Evolutionary conservation across 2,888 invertebrate species (phyloP).

Genomic region (Clivina fossor): DNA sequence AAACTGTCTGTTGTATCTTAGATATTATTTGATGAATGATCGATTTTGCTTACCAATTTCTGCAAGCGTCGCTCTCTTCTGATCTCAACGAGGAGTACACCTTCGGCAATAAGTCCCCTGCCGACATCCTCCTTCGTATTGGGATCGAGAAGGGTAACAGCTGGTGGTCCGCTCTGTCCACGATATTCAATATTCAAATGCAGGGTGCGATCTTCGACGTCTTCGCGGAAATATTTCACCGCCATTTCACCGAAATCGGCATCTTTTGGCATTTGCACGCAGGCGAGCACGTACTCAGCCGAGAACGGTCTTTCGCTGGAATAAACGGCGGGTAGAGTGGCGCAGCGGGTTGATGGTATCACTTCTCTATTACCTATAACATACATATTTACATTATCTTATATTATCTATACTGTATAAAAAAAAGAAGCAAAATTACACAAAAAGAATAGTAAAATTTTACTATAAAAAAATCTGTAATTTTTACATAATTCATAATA

Average conservation of each 20-base stretch:
- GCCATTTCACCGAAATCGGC: slow-evolving; percentile 82
- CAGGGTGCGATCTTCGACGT: slow-evolving; percentile 72
- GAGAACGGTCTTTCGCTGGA: slow-evolving; percentile 77
- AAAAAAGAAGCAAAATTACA: too few species aligned
- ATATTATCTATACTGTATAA: too few species aligned
- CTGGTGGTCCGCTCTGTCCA: slow-evolving; percentile 57
- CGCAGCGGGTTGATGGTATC: slow-evolving; percentile 69
- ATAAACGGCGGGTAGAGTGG: slow-evolving; percentile 79
- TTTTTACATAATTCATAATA: too few species aligned
- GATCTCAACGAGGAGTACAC: slow-evolving; percentile 78
- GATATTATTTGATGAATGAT: too few species aligned
- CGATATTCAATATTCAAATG: slow-evolving; percentile 83
- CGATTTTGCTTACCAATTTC: slow-evolving; percentile 71
- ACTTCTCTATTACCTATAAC: slow-evolving; percentile 28
- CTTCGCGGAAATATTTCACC: slow-evolving; percentile 56
- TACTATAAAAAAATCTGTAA: too few species aligned
- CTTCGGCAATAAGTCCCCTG: slow-evolving; percentile 82
- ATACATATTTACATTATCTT: too few species aligned
- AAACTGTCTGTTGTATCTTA: too few species aligned
- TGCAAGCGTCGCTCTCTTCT: slow-evolving; percentile 80
- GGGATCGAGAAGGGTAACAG: slow-evolving; percentile 61
- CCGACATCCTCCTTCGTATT: slow-evolving; percentile 69
- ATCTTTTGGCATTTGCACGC: slow-evolving; percentile 82
- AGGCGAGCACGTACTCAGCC: slow-evolving; percentile 83
- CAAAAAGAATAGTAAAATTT: too few species aligned